These are phyloP conservation scores for Drosophila paramelanica DNA, from an alignment of 2,888 invertebrate species.

Conservation along the genomic window DNA sequence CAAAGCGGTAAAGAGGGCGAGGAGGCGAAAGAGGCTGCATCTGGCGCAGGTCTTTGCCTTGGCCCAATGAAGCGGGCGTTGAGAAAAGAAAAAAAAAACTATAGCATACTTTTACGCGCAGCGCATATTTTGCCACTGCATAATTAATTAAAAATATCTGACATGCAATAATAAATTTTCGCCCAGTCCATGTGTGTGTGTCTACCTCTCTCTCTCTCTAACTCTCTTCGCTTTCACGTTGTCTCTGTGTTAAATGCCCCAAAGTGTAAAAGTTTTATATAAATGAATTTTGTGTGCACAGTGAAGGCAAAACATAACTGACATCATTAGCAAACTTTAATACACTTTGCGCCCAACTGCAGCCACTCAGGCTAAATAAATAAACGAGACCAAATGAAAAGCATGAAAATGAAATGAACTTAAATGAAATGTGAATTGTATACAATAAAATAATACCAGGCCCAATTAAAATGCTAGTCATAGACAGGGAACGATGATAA, in stretches of 20 bases:
- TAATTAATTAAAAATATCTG: constrained; percentile 79
- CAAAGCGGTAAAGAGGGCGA: neutral
- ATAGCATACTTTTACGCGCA: constrained; percentile 72
- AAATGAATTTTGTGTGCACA: constrained; percentile 64
- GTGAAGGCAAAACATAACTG: constrained; percentile 70
- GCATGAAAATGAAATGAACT: constrained; percentile 25
- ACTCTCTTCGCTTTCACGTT: neutral
- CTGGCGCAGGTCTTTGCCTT: constrained; percentile 42
- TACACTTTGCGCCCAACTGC: constrained; percentile 59
- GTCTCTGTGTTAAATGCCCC: constrained; percentile 49
- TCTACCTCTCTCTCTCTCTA: neutral
- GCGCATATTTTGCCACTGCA: constrained; percentile 70
- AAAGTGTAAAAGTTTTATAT: constrained; percentile 72
- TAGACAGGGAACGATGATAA: constrained; percentile 1
- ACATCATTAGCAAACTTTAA: constrained; percentile 80
- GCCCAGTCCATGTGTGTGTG: constrained; percentile 25
- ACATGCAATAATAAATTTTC: constrained; percentile 73
- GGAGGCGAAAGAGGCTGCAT: constrained; percentile 6
- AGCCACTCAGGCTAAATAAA: constrained; percentile 45
- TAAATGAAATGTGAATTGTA: constrained; percentile 42
- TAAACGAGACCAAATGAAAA: constrained; percentile 29
- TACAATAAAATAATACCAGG: constrained; percentile 51
- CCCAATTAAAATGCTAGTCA: constrained; percentile 30
- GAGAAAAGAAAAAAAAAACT: constrained; percentile 50
- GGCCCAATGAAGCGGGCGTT: constrained; percentile 61